Evolutionary conservation across 2,888 invertebrate genomes (phyloP).

Genomic region (Trichopoda pennipes): DNA sequence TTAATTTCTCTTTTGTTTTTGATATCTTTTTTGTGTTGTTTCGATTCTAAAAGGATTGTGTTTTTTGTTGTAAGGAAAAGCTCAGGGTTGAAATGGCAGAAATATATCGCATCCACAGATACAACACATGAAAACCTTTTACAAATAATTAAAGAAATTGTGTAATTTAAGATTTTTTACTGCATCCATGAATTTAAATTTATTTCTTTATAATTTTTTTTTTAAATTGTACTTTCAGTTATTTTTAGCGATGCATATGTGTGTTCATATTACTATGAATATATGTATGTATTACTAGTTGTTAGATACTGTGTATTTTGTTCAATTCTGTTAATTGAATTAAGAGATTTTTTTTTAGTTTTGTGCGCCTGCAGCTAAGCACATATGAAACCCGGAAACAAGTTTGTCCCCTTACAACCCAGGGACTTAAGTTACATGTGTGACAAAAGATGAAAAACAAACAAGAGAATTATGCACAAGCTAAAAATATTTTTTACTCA

Average conservation of each 20-base stretch:
- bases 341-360: conserved; percentile 44
- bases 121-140: too few species aligned
- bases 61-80: too few species aligned
- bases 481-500: conserved; percentile 16
- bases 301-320: neutral
- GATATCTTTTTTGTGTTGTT: too few species aligned
- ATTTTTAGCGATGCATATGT: neutral
- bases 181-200: too few species aligned
- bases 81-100: too few species aligned
- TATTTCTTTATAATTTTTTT: too few species aligned
- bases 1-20: too few species aligned
- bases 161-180: too few species aligned
- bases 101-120: too few species aligned
- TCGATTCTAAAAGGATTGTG: too few species aligned
- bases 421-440: conserved; percentile 43
- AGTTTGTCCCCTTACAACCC: conserved; percentile 45
- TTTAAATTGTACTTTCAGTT: too few species aligned
- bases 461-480: conserved; percentile 8
- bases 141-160: too few species aligned
- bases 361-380: conserved; percentile 8
- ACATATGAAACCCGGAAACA: conserved; percentile 60
- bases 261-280: neutral
- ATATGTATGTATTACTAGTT: neutral
- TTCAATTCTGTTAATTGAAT: conserved; percentile 58
- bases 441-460: conserved; percentile 21